These are phyloP conservation scores for Arge pagana DNA, from an alignment of 2,888 invertebrate genomes.

Conservation along the genomic window DNA sequence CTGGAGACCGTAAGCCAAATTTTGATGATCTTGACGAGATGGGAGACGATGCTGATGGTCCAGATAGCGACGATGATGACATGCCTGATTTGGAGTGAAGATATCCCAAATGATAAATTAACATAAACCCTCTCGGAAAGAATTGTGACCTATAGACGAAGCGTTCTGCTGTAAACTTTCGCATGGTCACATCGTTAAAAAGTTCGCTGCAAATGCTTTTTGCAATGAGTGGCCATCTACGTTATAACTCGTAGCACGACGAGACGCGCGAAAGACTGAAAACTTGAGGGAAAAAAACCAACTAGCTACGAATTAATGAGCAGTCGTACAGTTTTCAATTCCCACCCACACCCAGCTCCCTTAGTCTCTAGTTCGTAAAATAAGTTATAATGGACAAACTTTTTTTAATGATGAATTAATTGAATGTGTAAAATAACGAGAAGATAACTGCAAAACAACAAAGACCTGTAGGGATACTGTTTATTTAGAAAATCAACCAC, in stretches of 20 bases:
- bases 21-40: slow-evolving; percentile 75
- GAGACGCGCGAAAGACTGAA: slow-evolving; percentile 33
- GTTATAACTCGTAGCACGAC: slow-evolving; percentile 27
- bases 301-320: slow-evolving; percentile 28
- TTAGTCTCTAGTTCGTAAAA: slow-evolving; percentile 47
- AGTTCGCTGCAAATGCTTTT: slow-evolving; percentile 39
- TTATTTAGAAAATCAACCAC: slow-evolving; percentile 18
- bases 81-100: slow-evolving; percentile 75
- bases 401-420: slow-evolving; percentile 48
- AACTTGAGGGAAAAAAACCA: slow-evolving; percentile 28
- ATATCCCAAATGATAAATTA: slow-evolving; percentile 34
- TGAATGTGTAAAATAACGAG: slow-evolving; percentile 48
- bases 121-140: too few relatives aligned
- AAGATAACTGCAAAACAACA: slow-evolving; percentile 29
- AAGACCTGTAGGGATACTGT: slow-evolving; percentile 24
- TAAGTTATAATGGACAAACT: slow-evolving; percentile 51
- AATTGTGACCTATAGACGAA: too few relatives aligned
- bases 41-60: slow-evolving; percentile 68
- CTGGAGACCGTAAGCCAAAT: slow-evolving; percentile 67
- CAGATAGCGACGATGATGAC: slow-evolving; percentile 70
- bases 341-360: slow-evolving; percentile 26
- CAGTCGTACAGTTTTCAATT: slow-evolving; percentile 34
- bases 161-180: slow-evolving; percentile 37
- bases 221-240: slow-evolving; percentile 36
- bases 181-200: slow-evolving; percentile 36